Evolutionary conservation across 2,888 invertebrate genomes (phyloP).

Genomic region (Drosophila kuntzei): DNA sequence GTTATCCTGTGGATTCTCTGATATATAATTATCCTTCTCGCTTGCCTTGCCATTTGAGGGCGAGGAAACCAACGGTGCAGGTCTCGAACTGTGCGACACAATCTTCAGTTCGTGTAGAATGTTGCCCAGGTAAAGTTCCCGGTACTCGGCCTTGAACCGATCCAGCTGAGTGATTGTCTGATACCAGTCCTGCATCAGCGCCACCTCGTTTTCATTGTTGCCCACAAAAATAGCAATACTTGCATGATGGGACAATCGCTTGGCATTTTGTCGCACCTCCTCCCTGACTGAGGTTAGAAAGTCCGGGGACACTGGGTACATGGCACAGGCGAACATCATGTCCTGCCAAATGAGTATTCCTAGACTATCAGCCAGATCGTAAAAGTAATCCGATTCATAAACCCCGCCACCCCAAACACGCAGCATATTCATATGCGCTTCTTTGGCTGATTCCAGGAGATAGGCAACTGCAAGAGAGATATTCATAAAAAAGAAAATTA

Average conservation of each 20-base stretch:
- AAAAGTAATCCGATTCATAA: conserved; percentile 96
- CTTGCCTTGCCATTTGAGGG: conserved; percentile 93
- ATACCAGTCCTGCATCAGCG: conserved; percentile 93
- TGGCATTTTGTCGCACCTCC: conserved; percentile 93
- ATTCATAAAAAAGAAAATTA: neutral
- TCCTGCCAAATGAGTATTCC: conserved; percentile 99
- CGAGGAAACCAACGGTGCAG: conserved; percentile 91
- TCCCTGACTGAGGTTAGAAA: conserved; percentile 90
- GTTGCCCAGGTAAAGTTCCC: conserved; percentile 92
- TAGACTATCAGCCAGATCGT: conserved; percentile 93
- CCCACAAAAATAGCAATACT: conserved; percentile 96
- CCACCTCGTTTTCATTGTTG: conserved; percentile 98
- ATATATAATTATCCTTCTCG: conserved; percentile 91
- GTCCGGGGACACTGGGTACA: conserved; percentile 92
- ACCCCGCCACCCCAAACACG: conserved; percentile 99
- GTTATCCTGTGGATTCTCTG: conserved; percentile 91
- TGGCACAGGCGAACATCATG: conserved; percentile 97
- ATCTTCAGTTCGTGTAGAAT: conserved; percentile 88
- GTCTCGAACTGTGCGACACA: conserved; percentile 77
- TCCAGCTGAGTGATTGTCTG: conserved; percentile 86
- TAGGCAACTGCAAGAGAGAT: conserved; percentile 86
- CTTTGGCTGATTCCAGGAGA: conserved; percentile 89
- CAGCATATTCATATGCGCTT: conserved; percentile 95
- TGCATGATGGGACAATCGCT: conserved; percentile 93
- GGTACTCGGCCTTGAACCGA: conserved; percentile 91